Base-by-base conservation (phyloP, 2,113 vertebrate species). In the Caranx melampygus region DNA sequence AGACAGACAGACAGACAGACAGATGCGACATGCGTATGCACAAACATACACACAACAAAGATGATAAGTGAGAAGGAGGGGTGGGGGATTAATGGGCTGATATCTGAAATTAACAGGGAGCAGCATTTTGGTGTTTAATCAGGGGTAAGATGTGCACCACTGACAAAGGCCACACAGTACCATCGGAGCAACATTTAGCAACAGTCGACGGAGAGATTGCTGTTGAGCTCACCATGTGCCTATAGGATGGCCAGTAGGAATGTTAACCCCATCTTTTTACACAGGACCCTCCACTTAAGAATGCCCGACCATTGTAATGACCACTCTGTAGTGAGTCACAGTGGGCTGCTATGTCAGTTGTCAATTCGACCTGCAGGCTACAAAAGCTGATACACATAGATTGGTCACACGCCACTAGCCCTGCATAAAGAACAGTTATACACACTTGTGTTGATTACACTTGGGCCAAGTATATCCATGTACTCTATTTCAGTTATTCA, bases 401-500 rank as follows among this genome's bases (percentile, higher is more conserved):
- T 90, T 89, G 90, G 88, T 92, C 87, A 86, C 90, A 90, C 83
- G 74, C 79, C 84, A 88, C 88, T 81, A 79, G 83, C 66, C 89
- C 84, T 82, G 83, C 88, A 92, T 91, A 91, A 91, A 90, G 88
- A 90, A 81, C 87, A 83, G 80, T 90, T 91, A 92, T 91, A 89
- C 91, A 88, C 88, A 87, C 88, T 93, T 40, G 87, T 87, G 83
- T 87, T 90, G 86, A 90, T 91, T 92, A 91, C 89, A 91, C 89
- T 93, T 84, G 81, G 33, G 65, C 87, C 88, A 92, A 88, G 85
- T 92, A 94, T 89, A 94, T 92, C 90, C 86, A 95, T 93, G 91
- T 92, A 94, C 92, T 93, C 90, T 86, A 86, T 93, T 92, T 93
- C 91, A 89, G 88, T 93, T 91, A 91, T 89, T 91, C 91, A 93